Conservation (phyloP, 1,140 invertebrate species). For the Drosophila gunungcola region DNA sequence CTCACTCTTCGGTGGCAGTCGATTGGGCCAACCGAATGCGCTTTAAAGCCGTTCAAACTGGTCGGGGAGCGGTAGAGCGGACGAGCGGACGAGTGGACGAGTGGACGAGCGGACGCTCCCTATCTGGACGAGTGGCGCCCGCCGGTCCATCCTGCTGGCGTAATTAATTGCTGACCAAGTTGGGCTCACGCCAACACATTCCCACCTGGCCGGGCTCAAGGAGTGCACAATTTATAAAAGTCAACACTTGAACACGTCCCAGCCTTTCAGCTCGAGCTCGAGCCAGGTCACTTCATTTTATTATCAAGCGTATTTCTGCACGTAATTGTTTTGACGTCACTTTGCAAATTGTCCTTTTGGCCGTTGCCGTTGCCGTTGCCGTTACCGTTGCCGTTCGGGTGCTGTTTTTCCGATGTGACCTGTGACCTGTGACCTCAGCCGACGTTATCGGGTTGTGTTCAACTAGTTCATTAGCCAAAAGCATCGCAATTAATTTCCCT, state of each 20-base stretch:
- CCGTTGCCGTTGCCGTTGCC: neutral
- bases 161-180: conserved; percentile 79
- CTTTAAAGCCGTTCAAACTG: conserved; percentile 64
- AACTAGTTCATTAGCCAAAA: conserved; percentile 67
- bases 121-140: conserved; percentile 15
- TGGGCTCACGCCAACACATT: conserved; percentile 68
- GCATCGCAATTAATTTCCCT: conserved; percentile 60
- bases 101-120: conserved; percentile 9
- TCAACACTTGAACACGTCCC: conserved; percentile 79
- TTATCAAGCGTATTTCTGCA: conserved; percentile 79
- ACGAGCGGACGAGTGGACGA: too few species aligned
- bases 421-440: conserved; percentile 6
- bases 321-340: conserved; percentile 83
- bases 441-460: conserved; percentile 27
- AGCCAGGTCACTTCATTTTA: conserved; percentile 71
- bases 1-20: conserved; percentile 6
- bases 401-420: neutral
- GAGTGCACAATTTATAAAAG: conserved; percentile 80
- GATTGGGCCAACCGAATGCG: conserved; percentile 61
- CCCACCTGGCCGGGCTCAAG: conserved; percentile 20
- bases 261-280: conserved; percentile 46
- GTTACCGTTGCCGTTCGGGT: neutral
- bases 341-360: conserved; percentile 76
- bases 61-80: conserved; percentile 24
- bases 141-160: conserved; percentile 34